A percentile compares a stretch with the other conserved stretches of the same genome.
These are phyloP conservation scores for Muricea muricata DNA, from an alignment of 92 coral and sea anemone genomes.

Conservation along the genomic window DNA sequence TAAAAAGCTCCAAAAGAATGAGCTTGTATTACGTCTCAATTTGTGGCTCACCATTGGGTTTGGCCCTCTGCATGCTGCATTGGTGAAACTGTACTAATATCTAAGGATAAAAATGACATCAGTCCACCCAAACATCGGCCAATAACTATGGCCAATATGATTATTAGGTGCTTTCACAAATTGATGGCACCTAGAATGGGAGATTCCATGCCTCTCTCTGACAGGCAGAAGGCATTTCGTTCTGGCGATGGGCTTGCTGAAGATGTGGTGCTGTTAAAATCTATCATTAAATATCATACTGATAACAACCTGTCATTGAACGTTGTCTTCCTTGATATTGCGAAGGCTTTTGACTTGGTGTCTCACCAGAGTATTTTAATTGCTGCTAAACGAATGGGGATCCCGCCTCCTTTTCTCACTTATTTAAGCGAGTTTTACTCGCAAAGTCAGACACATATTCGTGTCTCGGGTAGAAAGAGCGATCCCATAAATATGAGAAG, in stretches of 20 bases:
- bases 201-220: background rate
- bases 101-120: background rate
- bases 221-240: constrained; percentile 33
- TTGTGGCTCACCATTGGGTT: constrained; percentile 23
- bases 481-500: background rate
- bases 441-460: background rate
- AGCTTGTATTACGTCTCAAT: background rate
- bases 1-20: background rate
- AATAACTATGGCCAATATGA: constrained; percentile 24
- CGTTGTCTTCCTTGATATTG: background rate
- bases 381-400: background rate
- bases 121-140: constrained; percentile 6
- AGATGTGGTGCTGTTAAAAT: background rate
- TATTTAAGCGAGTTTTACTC: constrained; percentile 26
- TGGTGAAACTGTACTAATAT: constrained; percentile 25
- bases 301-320: background rate
- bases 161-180: constrained; percentile 7
- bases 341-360: constrained; percentile 1
- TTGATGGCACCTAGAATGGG: constrained; percentile 26
- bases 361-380: background rate
- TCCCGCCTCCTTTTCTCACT: constrained; percentile 13
- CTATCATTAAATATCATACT: constrained; percentile 29
- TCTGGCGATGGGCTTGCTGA: background rate
- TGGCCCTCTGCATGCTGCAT: background rate
- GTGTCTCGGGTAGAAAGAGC: background rate